Evolutionary conservation across 2,888 invertebrate genomes (phyloP), one percentile per base, ranked within the genome.

Genomic region (Stenurella melanura): DNA sequence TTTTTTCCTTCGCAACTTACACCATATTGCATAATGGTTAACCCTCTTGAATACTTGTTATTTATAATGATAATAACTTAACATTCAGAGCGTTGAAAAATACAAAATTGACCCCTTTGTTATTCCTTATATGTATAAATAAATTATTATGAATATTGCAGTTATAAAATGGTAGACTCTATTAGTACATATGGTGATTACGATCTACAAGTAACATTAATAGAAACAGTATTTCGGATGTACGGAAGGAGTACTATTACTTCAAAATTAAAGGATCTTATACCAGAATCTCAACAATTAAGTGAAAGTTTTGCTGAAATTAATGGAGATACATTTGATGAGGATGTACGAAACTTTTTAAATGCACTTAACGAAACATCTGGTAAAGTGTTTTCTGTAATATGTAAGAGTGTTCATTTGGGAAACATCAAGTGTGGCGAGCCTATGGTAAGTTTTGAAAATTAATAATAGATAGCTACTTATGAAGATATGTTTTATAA

Each of bases 151-250:
- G n/a, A n/a, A 50, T 30, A 57, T 73, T 75, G 12, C 9, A 80
- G 80, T 26, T 78, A 50, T n/a, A 78, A 80, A 57, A 54, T 80
- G 34, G 61, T 78, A 3, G 78, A 78, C 50, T 77, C 73, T 12
- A 72, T 80, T 38, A 69, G 74, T 60, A 63, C 74, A 21, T 77
- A 78, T 38, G 78, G 78, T 6, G 80, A 80, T 69, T 78, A 77
- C 60, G 80, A 80, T 26, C 60, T 80, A n/a, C 80, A 80, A 75
- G 54, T 75, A 18, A 71, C 63, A 11, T 21, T 80, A n/a, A 72
- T 78, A 5, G 77, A 80, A 73, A 60, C 72, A 0, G 75, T 80
- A 50, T 77, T 78, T 70, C 42, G 68, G 5, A 60, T 78, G 61
- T 80, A 78, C 60, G 76, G 77, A 17, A 75, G 70, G 66, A 15